Percentiles rank a stretch among this genome's conserved stretches.
phyloP scores from a whole-genome alignment of 2,888 invertebrate genomes.

The Galerucella nymphaeae region DNA sequence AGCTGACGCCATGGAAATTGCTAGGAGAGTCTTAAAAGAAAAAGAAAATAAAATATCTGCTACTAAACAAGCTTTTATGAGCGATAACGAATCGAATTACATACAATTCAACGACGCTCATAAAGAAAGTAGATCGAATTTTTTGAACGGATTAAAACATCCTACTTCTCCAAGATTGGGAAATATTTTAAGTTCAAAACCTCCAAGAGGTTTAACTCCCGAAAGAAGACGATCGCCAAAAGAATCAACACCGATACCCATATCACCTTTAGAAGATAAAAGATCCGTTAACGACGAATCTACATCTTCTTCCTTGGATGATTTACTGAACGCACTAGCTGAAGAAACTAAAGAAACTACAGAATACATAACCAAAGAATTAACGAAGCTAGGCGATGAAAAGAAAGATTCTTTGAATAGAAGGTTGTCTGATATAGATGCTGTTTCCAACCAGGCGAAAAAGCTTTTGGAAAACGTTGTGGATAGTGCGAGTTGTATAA shows the following conservation, averaged over 20 bases:
- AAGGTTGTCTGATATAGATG: constrained; percentile 61
- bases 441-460: constrained; percentile 66
- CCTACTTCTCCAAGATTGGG: constrained; percentile 41
- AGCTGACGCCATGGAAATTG: constrained; percentile 65
- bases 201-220: constrained; percentile 57
- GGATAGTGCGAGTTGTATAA: constrained; percentile 56
- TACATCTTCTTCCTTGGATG: constrained; percentile 69
- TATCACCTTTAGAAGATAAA: constrained; percentile 50
- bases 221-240: constrained; percentile 53
- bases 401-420: constrained; percentile 38
- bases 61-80: constrained; percentile 61
- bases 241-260: constrained; percentile 55
- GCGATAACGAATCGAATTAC: constrained; percentile 60
- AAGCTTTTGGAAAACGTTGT: constrained; percentile 65
- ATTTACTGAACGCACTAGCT: constrained; percentile 78
- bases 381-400: constrained; percentile 59
- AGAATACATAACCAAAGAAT: constrained; percentile 73
- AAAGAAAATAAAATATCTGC: constrained; percentile 61
- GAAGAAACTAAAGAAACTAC: constrained; percentile 82
- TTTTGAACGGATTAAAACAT: constrained; percentile 58
- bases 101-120: constrained; percentile 56
- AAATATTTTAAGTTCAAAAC: constrained; percentile 54
- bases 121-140: constrained; percentile 60
- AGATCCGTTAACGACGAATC: constrained; percentile 42
- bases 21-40: constrained; percentile 62